Conservation (phyloP, 2,113 vertebrate genomes). For the Thinocorus orbignyianus region DNA sequence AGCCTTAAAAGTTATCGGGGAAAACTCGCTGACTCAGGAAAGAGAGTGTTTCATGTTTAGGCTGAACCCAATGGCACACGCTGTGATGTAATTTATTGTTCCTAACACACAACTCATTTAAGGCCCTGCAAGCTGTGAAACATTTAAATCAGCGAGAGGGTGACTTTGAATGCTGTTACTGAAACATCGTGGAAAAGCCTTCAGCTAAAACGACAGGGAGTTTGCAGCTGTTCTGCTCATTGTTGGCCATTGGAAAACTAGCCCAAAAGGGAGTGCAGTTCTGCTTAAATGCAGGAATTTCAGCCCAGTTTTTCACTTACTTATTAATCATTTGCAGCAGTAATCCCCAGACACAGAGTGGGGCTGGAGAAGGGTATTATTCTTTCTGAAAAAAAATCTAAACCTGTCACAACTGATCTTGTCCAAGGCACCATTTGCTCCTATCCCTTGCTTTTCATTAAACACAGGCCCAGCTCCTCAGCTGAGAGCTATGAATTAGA, state of each 20-base stretch:
- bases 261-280: neutral
- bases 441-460: neutral
- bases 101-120: conserved; percentile 23
- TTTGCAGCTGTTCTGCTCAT: neutral
- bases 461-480: neutral
- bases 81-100: conserved; percentile 47
- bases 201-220: neutral
- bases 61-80: neutral
- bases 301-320: neutral
- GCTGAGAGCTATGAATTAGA: neutral
- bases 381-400: neutral
- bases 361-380: neutral
- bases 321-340: neutral
- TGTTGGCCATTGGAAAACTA: neutral
- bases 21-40: conserved; percentile 8
- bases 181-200: neutral
- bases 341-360: neutral
- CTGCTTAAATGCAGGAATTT: neutral
- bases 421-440: neutral
- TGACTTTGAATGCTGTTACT: neutral
- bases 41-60: neutral
- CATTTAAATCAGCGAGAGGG: conserved; percentile 25
- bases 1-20: neutral
- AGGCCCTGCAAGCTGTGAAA: conserved; percentile 18
- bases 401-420: neutral